Base-by-base conservation (phyloP, 30 jellyfish, hydroid and myxozoan species). In the Nemopilema nomurai region DNA sequence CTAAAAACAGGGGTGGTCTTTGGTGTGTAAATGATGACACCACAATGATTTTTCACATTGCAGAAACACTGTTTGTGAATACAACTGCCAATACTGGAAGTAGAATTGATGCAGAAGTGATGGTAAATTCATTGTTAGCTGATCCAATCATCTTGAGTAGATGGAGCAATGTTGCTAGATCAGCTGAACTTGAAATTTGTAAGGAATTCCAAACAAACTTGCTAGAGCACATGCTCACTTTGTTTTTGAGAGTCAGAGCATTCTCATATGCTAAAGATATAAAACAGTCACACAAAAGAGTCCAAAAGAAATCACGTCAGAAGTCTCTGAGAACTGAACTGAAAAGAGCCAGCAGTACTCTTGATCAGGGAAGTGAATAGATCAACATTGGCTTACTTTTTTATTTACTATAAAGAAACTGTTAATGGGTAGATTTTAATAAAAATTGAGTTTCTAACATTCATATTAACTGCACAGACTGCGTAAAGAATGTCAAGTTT, bases 231-330 rank as follows among this genome's bases (percentile, higher is more conserved):
- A 52, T 52, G 67, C 67, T 52, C 20, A 52, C 67, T 52, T 20
- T 52, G 16, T 52, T 52, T 52, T 13, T 52, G 16, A 52, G 67
- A 20, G 20, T 52, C 30, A 21, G 74, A 64, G 74, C 74, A 64
- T 64, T 64, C 74, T 64, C 74, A 64, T 64, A 64, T 64, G 74
- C 74, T 25, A 64, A 64, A 25, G 74, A 64, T 64, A 18, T 64
- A 21, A 64, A 25, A 64, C 74, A 64, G 30, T 7, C 28, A 18
- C 74, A 64, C 74, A 64, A 64, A 64, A 64, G 74, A 64, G 30
- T 18, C 30, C 18, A 18, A 64, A 64, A 64, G 74, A 20, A 21
- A 64, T 64, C 18, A 64, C 6, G 30, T 19, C 28, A 64, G 4
- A 64, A 64, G 18, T 64, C 74, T 64, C 18, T 20, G 30, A 64